Base-by-base conservation (phyloP, 1,140 invertebrate genomes). In the Procambarus virginalis region DNA sequence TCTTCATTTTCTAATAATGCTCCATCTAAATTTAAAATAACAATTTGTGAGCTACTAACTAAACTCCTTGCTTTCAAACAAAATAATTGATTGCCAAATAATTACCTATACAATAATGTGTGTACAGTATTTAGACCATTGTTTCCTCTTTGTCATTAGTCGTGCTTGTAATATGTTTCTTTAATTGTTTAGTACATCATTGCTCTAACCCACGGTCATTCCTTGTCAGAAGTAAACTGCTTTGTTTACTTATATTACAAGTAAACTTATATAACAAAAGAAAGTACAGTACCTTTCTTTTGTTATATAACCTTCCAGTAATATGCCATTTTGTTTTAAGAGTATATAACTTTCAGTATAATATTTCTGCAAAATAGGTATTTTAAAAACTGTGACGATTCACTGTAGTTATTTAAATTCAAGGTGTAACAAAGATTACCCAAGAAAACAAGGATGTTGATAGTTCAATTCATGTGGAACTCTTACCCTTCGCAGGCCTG, bases 401-500 rank as follows among this genome's bases (percentile, higher is more conserved):
- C 20, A 64, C 20, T 17, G 4, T 64, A 12, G 20, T 17, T 64
- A 64, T 6, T 58, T 34, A 34, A 34, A 58, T 9, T 58, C 12
- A 58, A 58, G 55, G 1, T 58, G 55, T 58, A 68, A 20, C 10
- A 68, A 68, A 68, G 10, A 17, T 68, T 17, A 17, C 0, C 3
- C 3, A 68, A n/a, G n/a, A 73, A 34, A 6, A 14, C n/a, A 34
- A 34, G 8, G 8, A 22, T 34, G 22, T 73, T 34, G n/a, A 73
- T 73, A 73, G n/a, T 22, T 68, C 3, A 73, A 73, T 73, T 34
- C 68, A 20, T 14, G 8, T 73, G 68, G 22, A 73, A 73, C 45
- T 73, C 68, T 73, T 64, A 45, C 34, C 46, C 80, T 51, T 60
- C 68, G 46, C 80, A 82, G 80, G 80, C 80, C 58, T 68, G 4